Evolutionary conservation across 2,797 vertebrate genomes (phyloP).

Genomic region (Anguilla megastoma): DNA sequence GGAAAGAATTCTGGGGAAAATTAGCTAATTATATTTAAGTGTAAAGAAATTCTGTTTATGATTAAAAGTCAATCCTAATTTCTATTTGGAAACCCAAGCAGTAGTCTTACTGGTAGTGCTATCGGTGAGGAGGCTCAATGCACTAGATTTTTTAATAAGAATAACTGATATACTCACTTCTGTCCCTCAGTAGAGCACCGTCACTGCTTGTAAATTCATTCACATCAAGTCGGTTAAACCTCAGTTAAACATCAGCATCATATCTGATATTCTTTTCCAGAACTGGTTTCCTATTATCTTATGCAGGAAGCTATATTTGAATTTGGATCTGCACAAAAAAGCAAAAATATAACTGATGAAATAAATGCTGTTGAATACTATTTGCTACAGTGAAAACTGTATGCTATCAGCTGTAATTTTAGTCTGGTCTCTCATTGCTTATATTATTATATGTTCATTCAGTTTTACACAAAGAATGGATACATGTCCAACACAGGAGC

Average conservation of each 20-base stretch:
- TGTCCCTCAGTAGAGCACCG: conserved; percentile 34
- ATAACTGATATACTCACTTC: conserved; percentile 53
- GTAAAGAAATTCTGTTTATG: conserved; percentile 65
- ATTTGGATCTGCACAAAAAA: neutral
- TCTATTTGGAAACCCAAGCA: conserved; percentile 62
- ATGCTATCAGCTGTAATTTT: neutral
- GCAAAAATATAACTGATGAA: neutral
- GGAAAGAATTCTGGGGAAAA: conserved; percentile 55
- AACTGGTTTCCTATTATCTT: neutral
- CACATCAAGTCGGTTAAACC: conserved; percentile 6
- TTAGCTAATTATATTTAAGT: conserved; percentile 69
- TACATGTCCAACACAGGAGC: neutral
- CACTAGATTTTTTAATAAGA: conserved; percentile 58
- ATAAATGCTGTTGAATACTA: neutral
- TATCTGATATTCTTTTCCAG: neutral
- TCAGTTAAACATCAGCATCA: neutral
- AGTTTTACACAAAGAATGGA: neutral
- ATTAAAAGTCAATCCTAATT: conserved; percentile 72
- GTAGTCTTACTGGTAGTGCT: conserved; percentile 47
- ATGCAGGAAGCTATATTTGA: conserved; percentile 5
- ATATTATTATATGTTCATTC: neutral
- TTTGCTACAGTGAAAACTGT: neutral
- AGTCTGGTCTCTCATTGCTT: neutral
- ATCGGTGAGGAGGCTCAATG: conserved; percentile 61
- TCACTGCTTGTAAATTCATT: neutral